phyloP scores from a whole-genome alignment of 2,888 invertebrate species.

The Philereme vetulata region DNA sequence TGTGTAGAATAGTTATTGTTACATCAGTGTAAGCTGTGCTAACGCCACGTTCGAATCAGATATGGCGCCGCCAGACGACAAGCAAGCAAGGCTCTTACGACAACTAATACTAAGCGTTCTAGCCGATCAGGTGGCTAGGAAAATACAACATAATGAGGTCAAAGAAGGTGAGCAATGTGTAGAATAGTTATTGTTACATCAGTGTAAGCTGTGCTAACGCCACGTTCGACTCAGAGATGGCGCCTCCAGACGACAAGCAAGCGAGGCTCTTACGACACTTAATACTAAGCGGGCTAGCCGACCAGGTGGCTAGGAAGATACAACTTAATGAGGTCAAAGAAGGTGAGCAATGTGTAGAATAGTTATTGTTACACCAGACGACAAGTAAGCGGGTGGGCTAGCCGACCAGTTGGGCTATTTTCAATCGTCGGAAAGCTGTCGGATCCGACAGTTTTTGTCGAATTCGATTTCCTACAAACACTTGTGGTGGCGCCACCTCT shows the following conservation, averaged over 20 bases:
- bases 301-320: conserved; percentile 94
- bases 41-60: conserved; percentile 87
- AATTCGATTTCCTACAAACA: no score
- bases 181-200: conserved; percentile 70
- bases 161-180: conserved; percentile 76
- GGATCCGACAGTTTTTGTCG: no score
- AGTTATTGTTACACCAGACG: no score
- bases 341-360: conserved; percentile 51
- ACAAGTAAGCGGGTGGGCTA: no score
- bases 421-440: no score
- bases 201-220: conserved; percentile 87
- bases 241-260: conserved; percentile 90
- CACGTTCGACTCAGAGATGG: conserved; percentile 87
- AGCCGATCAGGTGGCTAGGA: conserved; percentile 94
- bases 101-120: conserved; percentile 92
- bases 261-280: conserved; percentile 91
- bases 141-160: conserved; percentile 87
- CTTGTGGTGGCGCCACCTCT: no score
- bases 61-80: conserved; percentile 91
- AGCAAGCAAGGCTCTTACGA: conserved; percentile 88
- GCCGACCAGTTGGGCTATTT: no score
- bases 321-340: conserved; percentile 87
- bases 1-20: no score
- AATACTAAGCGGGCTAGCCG: conserved; percentile 91
- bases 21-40: no score